These are phyloP conservation scores for Porites australiensis DNA, from an alignment of 64 coral and sea anemone genomes.

Conservation along the genomic window DNA sequence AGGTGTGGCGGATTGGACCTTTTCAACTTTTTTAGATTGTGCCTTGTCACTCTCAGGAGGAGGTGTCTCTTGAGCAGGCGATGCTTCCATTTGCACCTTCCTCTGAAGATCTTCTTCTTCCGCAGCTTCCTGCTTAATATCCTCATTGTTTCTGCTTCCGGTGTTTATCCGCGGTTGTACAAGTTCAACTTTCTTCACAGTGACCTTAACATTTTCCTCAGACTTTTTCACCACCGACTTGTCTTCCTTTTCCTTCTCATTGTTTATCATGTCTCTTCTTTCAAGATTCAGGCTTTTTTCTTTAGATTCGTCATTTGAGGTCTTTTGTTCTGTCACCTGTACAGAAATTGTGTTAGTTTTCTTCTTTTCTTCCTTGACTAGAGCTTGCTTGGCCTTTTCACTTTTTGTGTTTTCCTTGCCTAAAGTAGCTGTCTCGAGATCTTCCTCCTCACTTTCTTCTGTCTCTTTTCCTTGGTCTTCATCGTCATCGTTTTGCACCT, in stretches of 20 bases:
- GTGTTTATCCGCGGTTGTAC: too few species aligned
- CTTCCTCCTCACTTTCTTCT: not conserved
- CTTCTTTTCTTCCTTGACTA: not conserved
- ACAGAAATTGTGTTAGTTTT: not conserved
- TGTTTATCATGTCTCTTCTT: too few species aligned
- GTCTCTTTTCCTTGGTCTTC: not conserved
- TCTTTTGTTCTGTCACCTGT: not conserved
- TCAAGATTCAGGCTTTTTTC: too few species aligned
- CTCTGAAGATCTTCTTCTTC: slow-evolving; percentile 5
- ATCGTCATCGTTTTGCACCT: not conserved
- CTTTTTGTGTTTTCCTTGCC: not conserved
- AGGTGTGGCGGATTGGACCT: not conserved
- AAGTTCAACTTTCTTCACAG: not conserved
- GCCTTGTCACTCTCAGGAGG: not conserved
- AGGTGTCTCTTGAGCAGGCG: not conserved
- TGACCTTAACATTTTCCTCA: not conserved
- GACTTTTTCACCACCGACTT: not conserved
- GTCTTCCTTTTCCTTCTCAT: not conserved
- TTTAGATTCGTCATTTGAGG: not conserved
- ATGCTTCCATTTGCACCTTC: not conserved
- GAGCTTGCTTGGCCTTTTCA: not conserved
- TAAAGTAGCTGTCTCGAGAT: not conserved
- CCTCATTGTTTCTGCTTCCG: too few species aligned
- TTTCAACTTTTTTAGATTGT: not conserved
- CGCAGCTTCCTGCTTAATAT: not conserved